Evolutionary conservation across 2,113 vertebrate species (phyloP), one percentile per base, ranked within the genome.

Genomic region (Hystrix cristata): DNA sequence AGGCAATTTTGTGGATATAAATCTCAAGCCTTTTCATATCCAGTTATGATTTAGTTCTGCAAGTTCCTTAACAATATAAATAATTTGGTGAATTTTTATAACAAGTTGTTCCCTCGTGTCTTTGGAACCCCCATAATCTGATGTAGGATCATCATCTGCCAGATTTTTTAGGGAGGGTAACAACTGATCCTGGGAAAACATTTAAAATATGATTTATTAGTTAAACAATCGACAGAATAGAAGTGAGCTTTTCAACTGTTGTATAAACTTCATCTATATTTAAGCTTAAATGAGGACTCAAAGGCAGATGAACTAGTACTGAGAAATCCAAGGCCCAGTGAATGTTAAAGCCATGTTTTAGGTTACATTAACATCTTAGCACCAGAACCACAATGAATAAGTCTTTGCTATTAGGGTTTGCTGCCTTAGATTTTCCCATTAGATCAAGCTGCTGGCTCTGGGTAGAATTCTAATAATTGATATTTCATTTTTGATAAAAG

Each of bases 401-500:
- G 90, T 53, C 90, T 98, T 96, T 98, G 95, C 48, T 96, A 16
- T 59, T 48, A 95, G 48, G 78, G 84, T 84, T 78, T 90, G 95
- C 84, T 96, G 97, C 95, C 76, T 95, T 97, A 81, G 78, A 92
- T 95, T 96, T 95, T 92, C 87, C 92, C 92, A 95, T 64, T 72
- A 95, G 87, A 98, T 96, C 94, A 94, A 97, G 94, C 92, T 98
- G 87, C 92, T 96, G 95, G 80, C 87, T 95, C 38, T 96, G 94
- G 85, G 96, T 85, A 94, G 92, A 96, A 93, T 94, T 97, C 78
- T 96, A 95, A 96, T 97, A 95, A 97, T 88, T 97, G 95, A 91
- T 96, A 98, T 96, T 97, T 97, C 87, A 92, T 92, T 97, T 97
- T 90, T 96, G 92, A 95, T 97, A 97, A 91, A 98, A 98, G 97